These are phyloP conservation scores for Apotomis betuletana DNA, from an alignment of 2,888 invertebrate genomes.

Conservation along the genomic window DNA sequence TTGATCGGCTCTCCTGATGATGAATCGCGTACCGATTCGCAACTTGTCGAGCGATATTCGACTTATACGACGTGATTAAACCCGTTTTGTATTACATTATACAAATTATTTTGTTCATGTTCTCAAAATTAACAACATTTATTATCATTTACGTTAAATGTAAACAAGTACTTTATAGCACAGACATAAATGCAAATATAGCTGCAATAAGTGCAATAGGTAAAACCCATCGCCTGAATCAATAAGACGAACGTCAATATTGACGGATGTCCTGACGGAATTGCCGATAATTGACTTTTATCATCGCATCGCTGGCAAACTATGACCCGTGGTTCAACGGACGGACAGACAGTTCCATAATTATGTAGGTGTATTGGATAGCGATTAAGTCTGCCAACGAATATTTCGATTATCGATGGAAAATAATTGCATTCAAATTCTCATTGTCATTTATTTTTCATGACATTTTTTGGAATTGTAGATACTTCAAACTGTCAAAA, in stretches of 20 bases:
- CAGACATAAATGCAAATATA: background rate
- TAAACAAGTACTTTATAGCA: background rate
- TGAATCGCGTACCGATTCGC: too few species aligned
- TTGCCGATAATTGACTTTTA: conserved; percentile 26
- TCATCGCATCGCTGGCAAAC: conserved; percentile 15
- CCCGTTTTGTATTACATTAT: too few species aligned
- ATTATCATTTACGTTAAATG: background rate
- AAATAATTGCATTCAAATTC: too few species aligned
- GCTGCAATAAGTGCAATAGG: conserved; percentile 3
- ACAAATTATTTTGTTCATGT: too few species aligned
- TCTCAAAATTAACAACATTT: too few species aligned
- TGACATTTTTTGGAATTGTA: too few species aligned
- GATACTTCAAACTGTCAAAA: too few species aligned
- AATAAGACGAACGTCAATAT: conserved; percentile 24
- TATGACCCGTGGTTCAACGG: background rate
- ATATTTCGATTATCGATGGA: too few species aligned
- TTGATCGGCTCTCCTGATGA: too few species aligned
- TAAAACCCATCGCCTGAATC: conserved; percentile 12
- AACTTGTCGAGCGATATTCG: too few species aligned
- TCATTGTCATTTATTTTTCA: too few species aligned
- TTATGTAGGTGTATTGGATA: background rate
- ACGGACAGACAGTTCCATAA: background rate
- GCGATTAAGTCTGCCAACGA: background rate
- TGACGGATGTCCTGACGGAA: conserved; percentile 11
- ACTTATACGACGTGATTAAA: too few species aligned